A percentile compares a stretch with the other conserved stretches of the same genome.
Evolutionary conservation across 2,888 invertebrate genomes (phyloP).

Genomic region (Julus scandinavius): DNA sequence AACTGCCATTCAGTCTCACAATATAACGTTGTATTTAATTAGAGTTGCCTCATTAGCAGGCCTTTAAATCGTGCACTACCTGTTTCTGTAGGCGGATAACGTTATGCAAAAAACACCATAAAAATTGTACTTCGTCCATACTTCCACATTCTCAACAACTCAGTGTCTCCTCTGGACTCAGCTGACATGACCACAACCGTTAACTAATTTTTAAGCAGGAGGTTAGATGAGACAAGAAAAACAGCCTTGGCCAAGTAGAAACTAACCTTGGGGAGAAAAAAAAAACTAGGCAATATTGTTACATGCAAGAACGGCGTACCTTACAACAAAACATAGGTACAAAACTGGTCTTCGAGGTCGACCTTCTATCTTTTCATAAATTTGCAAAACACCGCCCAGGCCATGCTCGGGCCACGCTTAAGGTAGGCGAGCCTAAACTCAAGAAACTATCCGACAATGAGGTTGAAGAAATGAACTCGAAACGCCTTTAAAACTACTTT

Average conservation of each 20-base stretch:
- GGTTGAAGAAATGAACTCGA: background rate
- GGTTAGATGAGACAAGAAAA: background rate
- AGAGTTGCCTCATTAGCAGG: background rate
- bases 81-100: background rate
- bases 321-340: background rate
- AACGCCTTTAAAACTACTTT: background rate
- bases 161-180: background rate
- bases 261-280: background rate
- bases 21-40: background rate
- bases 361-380: background rate
- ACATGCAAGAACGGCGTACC: background rate
- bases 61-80: background rate
- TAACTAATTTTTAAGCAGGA: background rate
- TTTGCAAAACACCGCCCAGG: background rate
- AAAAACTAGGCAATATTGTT: constrained; percentile 1
- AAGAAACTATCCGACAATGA: background rate
- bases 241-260: background rate
- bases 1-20: background rate
- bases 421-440: background rate
- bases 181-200: background rate
- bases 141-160: background rate
- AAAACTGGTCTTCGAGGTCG: background rate
- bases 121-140: background rate
- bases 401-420: background rate
- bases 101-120: background rate